phyloP scores from a whole-genome alignment of 2,888 invertebrate genomes.

The Barypeithes pellucidus region DNA sequence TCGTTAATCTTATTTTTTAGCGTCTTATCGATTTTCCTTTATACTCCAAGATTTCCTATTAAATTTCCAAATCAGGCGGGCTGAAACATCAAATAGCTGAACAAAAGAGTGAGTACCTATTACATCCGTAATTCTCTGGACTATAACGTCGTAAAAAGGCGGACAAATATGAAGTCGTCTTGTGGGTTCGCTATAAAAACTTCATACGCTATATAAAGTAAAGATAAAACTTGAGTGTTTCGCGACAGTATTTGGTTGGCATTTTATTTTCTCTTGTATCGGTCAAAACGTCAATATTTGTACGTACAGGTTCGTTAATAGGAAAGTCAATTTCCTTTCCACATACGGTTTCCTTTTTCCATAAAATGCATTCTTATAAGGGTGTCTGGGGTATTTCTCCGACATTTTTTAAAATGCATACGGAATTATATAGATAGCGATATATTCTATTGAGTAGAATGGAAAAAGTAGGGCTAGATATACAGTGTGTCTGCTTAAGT shows the following conservation, averaged over 20 bases:
- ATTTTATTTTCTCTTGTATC: constrained; percentile 24
- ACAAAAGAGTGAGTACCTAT: background rate
- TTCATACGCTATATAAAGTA: constrained; percentile 21
- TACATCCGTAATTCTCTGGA: constrained; percentile 18
- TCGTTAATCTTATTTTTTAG: background rate
- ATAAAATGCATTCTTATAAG: too few species aligned
- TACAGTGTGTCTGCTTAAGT: too few species aligned
- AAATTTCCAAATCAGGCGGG: constrained; percentile 1
- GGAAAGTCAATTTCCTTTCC: too few species aligned
- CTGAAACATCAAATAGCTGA: constrained; percentile 7
- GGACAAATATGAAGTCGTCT: constrained; percentile 21
- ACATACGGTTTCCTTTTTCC: too few species aligned
- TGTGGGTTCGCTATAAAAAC: constrained; percentile 16
- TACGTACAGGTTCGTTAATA: too few species aligned
- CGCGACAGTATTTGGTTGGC: constrained; percentile 29
- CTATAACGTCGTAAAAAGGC: constrained; percentile 25
- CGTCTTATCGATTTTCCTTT: background rate
- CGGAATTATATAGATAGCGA: too few species aligned
- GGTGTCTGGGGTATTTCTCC: too few species aligned
- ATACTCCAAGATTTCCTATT: background rate
- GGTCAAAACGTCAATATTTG: background rate
- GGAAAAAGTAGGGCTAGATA: too few species aligned
- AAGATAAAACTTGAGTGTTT: constrained; percentile 30
- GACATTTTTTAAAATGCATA: too few species aligned
- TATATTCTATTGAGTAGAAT: too few species aligned